phyloP scores from a whole-genome alignment of 2,888 invertebrate genomes.

The Dynastes maya region DNA sequence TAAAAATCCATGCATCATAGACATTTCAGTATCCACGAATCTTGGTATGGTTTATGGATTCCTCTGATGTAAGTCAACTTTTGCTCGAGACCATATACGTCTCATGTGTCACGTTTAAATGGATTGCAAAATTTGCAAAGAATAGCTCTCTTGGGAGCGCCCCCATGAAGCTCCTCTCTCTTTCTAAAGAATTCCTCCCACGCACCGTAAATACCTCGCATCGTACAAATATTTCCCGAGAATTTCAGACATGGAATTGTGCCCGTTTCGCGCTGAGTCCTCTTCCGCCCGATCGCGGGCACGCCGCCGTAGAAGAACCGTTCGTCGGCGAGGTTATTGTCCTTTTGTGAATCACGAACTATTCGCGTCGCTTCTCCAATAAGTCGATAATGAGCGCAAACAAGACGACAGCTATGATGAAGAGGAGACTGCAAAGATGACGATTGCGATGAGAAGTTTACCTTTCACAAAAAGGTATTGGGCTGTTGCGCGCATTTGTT shows the following conservation, averaged over 20 bases:
- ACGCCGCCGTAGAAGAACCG: conserved; percentile 9
- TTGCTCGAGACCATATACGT: no score
- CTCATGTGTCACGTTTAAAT: no score
- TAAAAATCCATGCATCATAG: no score
- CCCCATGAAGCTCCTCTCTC: no score
- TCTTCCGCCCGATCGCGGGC: conserved; percentile 1
- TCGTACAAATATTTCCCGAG: conserved; percentile 4
- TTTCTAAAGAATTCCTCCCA: neutral
- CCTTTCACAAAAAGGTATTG: neutral
- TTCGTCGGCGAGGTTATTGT: conserved; percentile 27
- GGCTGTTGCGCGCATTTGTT: no score
- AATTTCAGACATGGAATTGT: conserved; percentile 8
- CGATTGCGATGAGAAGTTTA: neutral
- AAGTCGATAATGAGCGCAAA: conserved; percentile 19
- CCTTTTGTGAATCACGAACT: conserved; percentile 16
- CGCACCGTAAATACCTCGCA: neutral
- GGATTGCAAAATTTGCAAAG: no score
- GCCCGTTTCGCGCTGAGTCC: conserved; percentile 1
- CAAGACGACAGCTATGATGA: neutral
- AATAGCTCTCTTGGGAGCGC: no score
- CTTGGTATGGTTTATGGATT: no score
- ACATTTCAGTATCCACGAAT: no score
- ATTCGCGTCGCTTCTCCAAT: conserved; percentile 2
- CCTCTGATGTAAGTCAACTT: no score
- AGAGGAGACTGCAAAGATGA: no score